Conservation (phyloP, 2,888 invertebrate species). For the Mellilla xanthometata region DNA sequence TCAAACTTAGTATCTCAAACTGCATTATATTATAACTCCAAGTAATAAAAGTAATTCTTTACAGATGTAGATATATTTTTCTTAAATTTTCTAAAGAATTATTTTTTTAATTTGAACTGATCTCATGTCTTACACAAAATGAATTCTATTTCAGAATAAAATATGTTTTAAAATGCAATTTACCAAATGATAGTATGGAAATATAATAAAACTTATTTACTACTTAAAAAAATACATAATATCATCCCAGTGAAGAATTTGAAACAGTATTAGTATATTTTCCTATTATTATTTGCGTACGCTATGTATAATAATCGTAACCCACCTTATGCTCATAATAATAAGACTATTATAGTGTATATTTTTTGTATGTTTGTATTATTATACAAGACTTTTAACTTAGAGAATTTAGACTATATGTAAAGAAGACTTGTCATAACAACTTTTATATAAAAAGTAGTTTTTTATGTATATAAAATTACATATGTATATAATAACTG, state of each 20-base stretch:
- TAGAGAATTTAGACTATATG: not conserved
- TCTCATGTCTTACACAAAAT: too few species aligned
- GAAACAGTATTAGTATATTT: slow-evolving; percentile 9
- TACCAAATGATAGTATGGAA: slow-evolving; percentile 10
- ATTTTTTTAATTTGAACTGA: slow-evolving; percentile 1
- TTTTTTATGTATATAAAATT: too few species aligned
- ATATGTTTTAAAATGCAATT: too few species aligned
- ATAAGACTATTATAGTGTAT: slow-evolving; percentile 18
- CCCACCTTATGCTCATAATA: slow-evolving; percentile 20
- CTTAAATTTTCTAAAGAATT: slow-evolving; percentile 9
- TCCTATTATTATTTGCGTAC: slow-evolving; percentile 16
- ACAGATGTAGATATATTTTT: too few species aligned
- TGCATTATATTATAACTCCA: too few species aligned
- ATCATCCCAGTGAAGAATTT: not conserved
- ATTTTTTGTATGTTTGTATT: slow-evolving; percentile 20
- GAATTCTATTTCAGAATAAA: too few species aligned
- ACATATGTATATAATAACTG: slow-evolving; percentile 9
- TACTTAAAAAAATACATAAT: too few species aligned
- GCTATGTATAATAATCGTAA: slow-evolving; percentile 5
- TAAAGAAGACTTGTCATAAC: slow-evolving; percentile 3
- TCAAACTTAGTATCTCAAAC: too few species aligned
- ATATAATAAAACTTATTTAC: slow-evolving; percentile 4
- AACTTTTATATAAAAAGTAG: slow-evolving; percentile 4
- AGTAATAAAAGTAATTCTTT: too few species aligned
- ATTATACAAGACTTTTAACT: not conserved